phyloP scores from a whole-genome alignment of 2,113 vertebrate species.

The Seriola rivoliana region DNA sequence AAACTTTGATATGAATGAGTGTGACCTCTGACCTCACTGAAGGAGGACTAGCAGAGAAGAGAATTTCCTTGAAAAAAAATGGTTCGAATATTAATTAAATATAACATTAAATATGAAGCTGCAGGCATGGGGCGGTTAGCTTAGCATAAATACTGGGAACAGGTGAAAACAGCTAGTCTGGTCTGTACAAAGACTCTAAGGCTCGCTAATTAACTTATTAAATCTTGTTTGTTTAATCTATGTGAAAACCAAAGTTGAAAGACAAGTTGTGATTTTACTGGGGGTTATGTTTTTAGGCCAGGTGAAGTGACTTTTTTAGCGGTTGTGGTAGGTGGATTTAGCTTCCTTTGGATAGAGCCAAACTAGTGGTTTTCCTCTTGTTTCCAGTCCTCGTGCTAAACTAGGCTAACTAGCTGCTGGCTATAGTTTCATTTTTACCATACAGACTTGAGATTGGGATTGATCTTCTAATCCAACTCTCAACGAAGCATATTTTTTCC shows the following conservation, averaged over 20 bases:
- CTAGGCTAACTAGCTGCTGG: no score
- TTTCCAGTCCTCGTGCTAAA: no score
- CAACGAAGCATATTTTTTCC: no score
- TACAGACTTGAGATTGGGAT: background rate
- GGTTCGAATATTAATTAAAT: background rate
- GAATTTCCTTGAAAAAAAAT: background rate
- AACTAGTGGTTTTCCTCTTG: no score
- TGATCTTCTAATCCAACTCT: background rate
- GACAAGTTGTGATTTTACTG: background rate
- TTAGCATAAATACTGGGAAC: background rate
- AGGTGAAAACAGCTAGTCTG: background rate
- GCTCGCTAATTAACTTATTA: background rate
- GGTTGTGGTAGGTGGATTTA: background rate
- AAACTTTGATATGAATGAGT: constrained; percentile 6
- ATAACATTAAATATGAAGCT: no score
- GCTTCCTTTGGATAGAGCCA: background rate
- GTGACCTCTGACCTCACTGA: constrained; percentile 34
- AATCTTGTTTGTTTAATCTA: background rate
- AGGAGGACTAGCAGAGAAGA: background rate
- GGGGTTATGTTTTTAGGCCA: background rate
- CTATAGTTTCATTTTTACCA: background rate
- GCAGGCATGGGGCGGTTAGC: background rate
- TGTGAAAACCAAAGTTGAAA: background rate
- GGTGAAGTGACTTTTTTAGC: background rate
- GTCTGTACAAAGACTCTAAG: background rate